Evolutionary conservation across 2,113 vertebrate genomes (phyloP).

Genomic region (Sapajus apella): DNA sequence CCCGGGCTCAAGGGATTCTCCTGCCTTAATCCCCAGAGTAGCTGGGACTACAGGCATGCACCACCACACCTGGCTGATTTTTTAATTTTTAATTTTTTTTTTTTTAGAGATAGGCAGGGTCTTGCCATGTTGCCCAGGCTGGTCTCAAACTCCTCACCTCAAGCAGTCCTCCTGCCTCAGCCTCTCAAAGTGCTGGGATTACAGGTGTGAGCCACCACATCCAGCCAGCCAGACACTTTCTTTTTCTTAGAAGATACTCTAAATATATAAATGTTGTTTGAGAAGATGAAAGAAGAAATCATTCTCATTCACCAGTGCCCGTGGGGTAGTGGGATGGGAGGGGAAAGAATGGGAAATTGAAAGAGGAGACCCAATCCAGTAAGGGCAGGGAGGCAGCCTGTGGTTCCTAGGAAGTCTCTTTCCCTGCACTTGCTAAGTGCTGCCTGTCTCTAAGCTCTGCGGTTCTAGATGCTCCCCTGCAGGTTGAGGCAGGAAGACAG

Average conservation of each 20-base stretch:
- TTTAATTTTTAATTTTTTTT: neutral
- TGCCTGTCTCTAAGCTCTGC: neutral
- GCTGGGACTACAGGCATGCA: neutral
- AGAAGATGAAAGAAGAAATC: constrained; percentile 6
- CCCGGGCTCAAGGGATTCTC: neutral
- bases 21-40: neutral
- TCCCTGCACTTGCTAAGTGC: neutral
- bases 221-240: no score
- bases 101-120: neutral
- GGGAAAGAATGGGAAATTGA: neutral
- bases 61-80: neutral
- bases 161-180: neutral
- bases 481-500: neutral
- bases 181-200: neutral
- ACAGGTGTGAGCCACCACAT: neutral
- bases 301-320: neutral
- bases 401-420: neutral
- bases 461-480: neutral
- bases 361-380: neutral
- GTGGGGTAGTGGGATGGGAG: neutral
- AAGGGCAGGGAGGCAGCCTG: neutral
- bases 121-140: neutral
- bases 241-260: neutral
- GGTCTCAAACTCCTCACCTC: neutral
- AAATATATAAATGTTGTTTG: neutral